A percentile compares a stretch with the other conserved stretches of the same genome.
Conservation (phyloP, 2,888 invertebrate genomes). For the Ectemnius cavifrons region DNA sequence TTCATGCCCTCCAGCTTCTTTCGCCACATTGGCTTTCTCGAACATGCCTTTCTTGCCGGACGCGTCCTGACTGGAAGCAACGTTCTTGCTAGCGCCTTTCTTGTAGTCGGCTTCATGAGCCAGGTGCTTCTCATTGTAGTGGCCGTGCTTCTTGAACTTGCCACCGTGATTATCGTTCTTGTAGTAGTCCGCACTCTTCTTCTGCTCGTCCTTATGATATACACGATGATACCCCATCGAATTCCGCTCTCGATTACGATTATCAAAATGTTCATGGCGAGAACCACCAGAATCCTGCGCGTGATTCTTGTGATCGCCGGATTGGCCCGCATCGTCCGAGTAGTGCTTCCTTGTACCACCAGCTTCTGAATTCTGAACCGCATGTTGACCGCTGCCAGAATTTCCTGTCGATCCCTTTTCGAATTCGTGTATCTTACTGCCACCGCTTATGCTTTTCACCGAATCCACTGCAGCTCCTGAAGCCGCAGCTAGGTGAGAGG, state of each 20-base stretch:
- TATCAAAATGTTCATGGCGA: constrained; percentile 77
- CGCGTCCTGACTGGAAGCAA: constrained; percentile 79
- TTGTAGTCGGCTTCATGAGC: constrained; percentile 81
- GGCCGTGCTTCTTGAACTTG: constrained; percentile 82
- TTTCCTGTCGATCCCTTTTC: constrained; percentile 81
- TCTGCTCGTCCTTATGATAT: constrained; percentile 86
- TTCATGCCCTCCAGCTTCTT: constrained; percentile 80
- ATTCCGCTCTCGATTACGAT: constrained; percentile 82
- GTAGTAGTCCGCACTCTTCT: constrained; percentile 86
- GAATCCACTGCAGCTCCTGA: constrained; percentile 77
- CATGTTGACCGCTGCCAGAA: constrained; percentile 80
- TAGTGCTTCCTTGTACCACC: constrained; percentile 74
- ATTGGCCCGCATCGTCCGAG: constrained; percentile 77
- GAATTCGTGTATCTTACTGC: constrained; percentile 79
- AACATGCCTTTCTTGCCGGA: constrained; percentile 80
- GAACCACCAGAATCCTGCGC: constrained; percentile 77
- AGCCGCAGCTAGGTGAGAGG: background rate
- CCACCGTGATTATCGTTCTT: constrained; percentile 85
- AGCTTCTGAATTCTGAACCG: constrained; percentile 77
- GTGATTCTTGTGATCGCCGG: constrained; percentile 77
- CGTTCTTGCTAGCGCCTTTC: constrained; percentile 80
- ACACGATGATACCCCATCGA: constrained; percentile 85
- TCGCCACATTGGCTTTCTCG: constrained; percentile 80
- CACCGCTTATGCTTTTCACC: constrained; percentile 79
- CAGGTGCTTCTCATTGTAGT: constrained; percentile 80